Evolutionary conservation across 2,113 vertebrate genomes (phyloP), one percentile per base, ranked within the genome.

Genomic region (Neogobius melanostomus): DNA sequence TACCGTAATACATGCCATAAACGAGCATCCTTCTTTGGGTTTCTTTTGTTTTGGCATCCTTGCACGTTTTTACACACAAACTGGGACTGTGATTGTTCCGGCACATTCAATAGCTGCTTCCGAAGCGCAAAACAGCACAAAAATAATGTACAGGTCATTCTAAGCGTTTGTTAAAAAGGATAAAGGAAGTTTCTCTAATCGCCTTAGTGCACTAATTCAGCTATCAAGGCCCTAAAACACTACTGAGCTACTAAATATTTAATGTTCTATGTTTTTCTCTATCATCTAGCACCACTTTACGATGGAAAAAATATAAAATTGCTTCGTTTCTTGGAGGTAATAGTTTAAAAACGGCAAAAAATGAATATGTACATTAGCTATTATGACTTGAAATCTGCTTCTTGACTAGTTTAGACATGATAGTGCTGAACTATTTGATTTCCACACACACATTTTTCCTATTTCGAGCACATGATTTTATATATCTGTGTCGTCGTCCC

Each of bases 21-120:
- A n/a, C 2, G 36, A 17, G 15, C 28, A n/a, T 65, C 8, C 2
- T 8, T 85, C 69, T 85, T 82, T 84, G 79, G 80, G 68, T 76
- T 8, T 42, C 67, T 15, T 61, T 28, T 15, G 36, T 43, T 64
- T 8, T 46, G 14, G 51, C 46, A 28, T 12, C 36, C 52, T 44
- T n/a, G 2, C 7, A 11, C 17, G 28, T 9, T 0, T 53, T 63
- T 46, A 16, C 10, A 17, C n/a, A 46, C 47, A 45, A 47, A 47
- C 60, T 7, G 42, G 46, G 10, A 36, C 5, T 4, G 21, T 43
- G 28, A 69, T 54, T 62, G 46, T 52, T 68, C 47, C 28, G 57
- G 59, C 46, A 59, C 42, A 59, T 21, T 59, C 46, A 59, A 61
- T 12, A 64, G 61, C 62, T 59, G 47, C 16, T 46, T 54, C 48